Evolutionary conservation across 2,888 invertebrate genomes (phyloP), one percentile per base, ranked within the genome.

Genomic region (Plusia festucae): DNA sequence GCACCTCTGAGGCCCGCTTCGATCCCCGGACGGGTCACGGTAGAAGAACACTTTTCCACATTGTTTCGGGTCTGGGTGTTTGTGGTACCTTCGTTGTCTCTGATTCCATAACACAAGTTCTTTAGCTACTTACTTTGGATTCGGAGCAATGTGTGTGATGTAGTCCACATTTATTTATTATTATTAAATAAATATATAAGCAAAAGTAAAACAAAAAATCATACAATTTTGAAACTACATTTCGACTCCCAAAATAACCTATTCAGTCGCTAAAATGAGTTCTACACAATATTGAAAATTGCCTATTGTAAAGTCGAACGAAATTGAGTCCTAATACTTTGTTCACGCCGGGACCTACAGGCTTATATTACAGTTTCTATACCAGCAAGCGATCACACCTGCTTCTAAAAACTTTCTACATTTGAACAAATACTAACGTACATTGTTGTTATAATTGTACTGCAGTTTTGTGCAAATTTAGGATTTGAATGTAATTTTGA

Each of bases 251-350:
- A 62, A 69, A 81, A 60, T 51, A 32, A 60, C 61, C 46, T 18
- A 59, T 55, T 73, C 70, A 59, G 55, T 64, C 55, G 54, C 72
- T 72, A 67, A 67, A 81, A 78, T 72, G 55, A 81, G 70, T 72
- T 78, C 72, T 62, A 75, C 67, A 68, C 78, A 65, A n/a, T 70
- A 72, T 78, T 75, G 72, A 72, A 79, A 78, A 79, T 81, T 81
- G 79, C 61, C 72, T 64, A 79, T 79, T 81, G 75, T 72, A 68
- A 64, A 72, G 68, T 70, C 56, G 56, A 60, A 60, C 68, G 53
- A 63, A 68, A 81, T 74, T 74, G 49, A 60, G 40, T 68, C 66
- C 58, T 56, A 61, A 65, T 54, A 67, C 55, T 77, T 58, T 53
- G 60, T 60, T 60, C 65, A 40, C 58, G 70, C 53, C 46, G 57